phyloP scores from a whole-genome alignment of 1,140 invertebrate species.

The Schmidtea mediterranea region DNA sequence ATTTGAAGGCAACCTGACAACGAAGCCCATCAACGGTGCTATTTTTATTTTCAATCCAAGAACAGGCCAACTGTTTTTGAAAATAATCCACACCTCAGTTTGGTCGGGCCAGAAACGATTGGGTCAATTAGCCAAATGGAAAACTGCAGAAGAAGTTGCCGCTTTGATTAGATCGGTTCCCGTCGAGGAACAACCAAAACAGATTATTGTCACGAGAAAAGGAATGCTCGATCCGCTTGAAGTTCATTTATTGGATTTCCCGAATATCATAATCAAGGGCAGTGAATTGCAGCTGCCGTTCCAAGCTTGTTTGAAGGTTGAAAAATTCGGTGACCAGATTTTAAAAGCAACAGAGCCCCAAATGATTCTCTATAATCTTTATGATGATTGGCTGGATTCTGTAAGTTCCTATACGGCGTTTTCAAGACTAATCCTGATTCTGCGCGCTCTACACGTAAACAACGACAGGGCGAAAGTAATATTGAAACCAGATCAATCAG shows the following conservation, averaged over 20 bases:
- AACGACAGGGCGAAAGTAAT: slow-evolving; percentile 94
- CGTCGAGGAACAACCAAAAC: slow-evolving; percentile 96
- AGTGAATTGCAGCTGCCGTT: slow-evolving; percentile 92
- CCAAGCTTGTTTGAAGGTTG: slow-evolving; percentile 45
- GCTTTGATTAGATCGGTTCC: slow-evolving; percentile 89
- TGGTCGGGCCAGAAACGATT: slow-evolving; percentile 66
- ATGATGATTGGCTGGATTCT: slow-evolving; percentile 88
- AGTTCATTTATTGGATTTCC: slow-evolving; percentile 90
- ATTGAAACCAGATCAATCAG: slow-evolving; percentile 91
- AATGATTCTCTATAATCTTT: slow-evolving; percentile 97
- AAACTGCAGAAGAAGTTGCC: slow-evolving; percentile 97
- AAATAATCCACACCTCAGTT: slow-evolving; percentile 97
- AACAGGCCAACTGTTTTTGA: slow-evolving; percentile 93
- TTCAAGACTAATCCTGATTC: slow-evolving; percentile 76
- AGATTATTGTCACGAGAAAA: slow-evolving; percentile 96
- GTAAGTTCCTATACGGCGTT: slow-evolving; percentile 44
- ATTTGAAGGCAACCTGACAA: slow-evolving; percentile 95
- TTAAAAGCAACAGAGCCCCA: slow-evolving; percentile 96
- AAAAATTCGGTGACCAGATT: slow-evolving; percentile 96
- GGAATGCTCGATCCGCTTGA: slow-evolving; percentile 38
- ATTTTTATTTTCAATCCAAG: slow-evolving; percentile 99
- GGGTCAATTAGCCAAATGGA: slow-evolving; percentile 75
- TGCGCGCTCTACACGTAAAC: slow-evolving; percentile 87
- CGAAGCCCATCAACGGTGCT: slow-evolving; percentile 95
- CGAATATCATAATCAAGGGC: slow-evolving; percentile 98